phyloP scores from a whole-genome alignment of 2,888 invertebrate species.

The Tenodera sinensis region DNA sequence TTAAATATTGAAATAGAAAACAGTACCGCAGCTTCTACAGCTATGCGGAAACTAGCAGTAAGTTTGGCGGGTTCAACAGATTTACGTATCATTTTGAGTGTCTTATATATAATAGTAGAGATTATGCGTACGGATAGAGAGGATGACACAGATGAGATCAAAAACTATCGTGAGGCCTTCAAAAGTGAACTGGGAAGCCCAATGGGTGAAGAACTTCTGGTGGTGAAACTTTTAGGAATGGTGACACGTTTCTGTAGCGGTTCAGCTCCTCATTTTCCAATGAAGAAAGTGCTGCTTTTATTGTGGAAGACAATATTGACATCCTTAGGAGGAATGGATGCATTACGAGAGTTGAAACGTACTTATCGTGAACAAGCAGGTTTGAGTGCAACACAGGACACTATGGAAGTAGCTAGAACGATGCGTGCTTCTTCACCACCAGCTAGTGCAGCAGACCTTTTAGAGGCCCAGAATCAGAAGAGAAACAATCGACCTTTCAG shows the following conservation, averaged over 20 bases:
- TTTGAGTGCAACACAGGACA: conserved; percentile 76
- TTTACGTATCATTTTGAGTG: conserved; percentile 85
- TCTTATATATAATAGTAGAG: conserved; percentile 93
- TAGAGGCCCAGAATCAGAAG: conserved; percentile 80
- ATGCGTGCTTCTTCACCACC: conserved; percentile 97
- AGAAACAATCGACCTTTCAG: conserved; percentile 69
- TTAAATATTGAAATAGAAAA: conserved; percentile 93
- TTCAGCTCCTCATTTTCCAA: conserved; percentile 94
- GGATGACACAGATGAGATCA: conserved; percentile 45
- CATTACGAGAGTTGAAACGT: conserved; percentile 72
- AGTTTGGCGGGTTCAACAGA: conserved; percentile 89
- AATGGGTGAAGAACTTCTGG: conserved; percentile 75
- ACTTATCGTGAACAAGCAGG: conserved; percentile 65
- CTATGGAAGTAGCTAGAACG: conserved; percentile 85
- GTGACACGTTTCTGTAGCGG: conserved; percentile 95
- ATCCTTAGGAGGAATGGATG: conserved; percentile 86
- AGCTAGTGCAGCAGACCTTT: conserved; percentile 82
- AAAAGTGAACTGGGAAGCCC: conserved; percentile 59
- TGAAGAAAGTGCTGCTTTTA: conserved; percentile 93
- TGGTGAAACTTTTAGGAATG: conserved; percentile 90
- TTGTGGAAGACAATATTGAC: conserved; percentile 94
- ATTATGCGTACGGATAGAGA: conserved; percentile 72
- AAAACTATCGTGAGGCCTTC: conserved; percentile 55
- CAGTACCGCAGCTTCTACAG: conserved; percentile 64
- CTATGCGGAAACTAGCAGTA: conserved; percentile 72